Evolutionary conservation across 2,888 invertebrate genomes (phyloP), one percentile per base, ranked within the genome.

Genomic region (Dendrolimus houi): DNA sequence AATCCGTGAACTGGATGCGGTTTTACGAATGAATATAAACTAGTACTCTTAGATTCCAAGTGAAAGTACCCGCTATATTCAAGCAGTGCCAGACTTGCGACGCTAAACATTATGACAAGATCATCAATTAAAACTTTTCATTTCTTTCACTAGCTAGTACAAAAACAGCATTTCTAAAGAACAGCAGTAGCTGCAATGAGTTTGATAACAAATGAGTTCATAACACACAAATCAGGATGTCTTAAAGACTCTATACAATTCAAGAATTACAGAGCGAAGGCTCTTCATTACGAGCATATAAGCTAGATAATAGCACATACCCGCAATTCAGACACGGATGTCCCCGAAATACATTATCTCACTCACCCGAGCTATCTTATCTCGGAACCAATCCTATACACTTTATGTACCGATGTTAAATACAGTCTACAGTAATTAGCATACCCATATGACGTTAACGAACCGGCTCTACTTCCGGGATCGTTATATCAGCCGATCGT

Each of bases 391-490:
- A 47, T 47, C 47, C 9, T 47, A 47, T 47, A 47, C 47, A 47
- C 47, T 47, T 12, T 10, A 12, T 47, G 47, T 47, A 47, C 47
- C 47, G 12, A 47, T 47, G 47, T 47, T 47, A 9, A 9, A 47
- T 47, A 59, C 58, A 76, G 78, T 79, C 77, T 76, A 78, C 74
- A 73, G 69, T 77, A 83, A 87, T 87, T 86, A 86, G 81, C 85
- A 87, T 87, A 85, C 76, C 77, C 74, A 82, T 70, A 81, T 82
- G 85, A 86, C 85, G 86, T 82, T 83, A 79, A 82, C 77, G 77
- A 87, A 88, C 87, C 84, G 84, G 87, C 85, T 83, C 72, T 74
- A 86, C 87, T 89, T 89, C 89, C 89, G 89, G 88, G 89, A 83
- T 83, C 81, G 81, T 80, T 85, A 84, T 73, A 82, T 83, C 77